phyloP scores from a whole-genome alignment of 2,888 invertebrate species.

The Cotesia congregata region DNA sequence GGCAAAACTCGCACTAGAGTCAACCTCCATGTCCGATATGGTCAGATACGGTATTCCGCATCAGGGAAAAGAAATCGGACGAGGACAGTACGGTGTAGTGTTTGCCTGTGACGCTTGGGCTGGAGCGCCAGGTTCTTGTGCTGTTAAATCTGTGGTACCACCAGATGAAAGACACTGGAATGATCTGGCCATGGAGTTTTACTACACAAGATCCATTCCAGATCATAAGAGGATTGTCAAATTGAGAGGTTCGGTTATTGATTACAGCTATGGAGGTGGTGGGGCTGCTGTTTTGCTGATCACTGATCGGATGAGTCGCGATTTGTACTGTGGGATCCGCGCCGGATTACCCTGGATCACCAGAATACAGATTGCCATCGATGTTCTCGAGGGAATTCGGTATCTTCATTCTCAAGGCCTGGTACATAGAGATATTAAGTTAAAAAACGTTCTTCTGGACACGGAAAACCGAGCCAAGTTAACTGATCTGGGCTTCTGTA shows the following conservation, averaged over 20 bases:
- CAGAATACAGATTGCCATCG: conserved; percentile 81
- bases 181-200: conserved; percentile 92
- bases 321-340: conserved; percentile 83
- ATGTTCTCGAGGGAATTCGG: conserved; percentile 89
- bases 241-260: conserved; percentile 85
- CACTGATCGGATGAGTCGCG: conserved; percentile 81
- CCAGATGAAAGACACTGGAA: conserved; percentile 92
- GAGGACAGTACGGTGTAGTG: conserved; percentile 93
- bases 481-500: conserved; percentile 91
- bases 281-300: conserved; percentile 85
- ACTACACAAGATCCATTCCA: conserved; percentile 88
- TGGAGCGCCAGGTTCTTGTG: conserved; percentile 82
- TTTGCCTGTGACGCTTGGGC: conserved; percentile 83
- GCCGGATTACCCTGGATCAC: conserved; percentile 77
- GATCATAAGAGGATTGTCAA: conserved; percentile 84
- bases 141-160: conserved; percentile 90
- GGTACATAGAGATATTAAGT: conserved; percentile 90
- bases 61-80: conserved; percentile 78
- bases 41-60: conserved; percentile 81
- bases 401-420: conserved; percentile 91
- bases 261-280: conserved; percentile 79
- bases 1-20: conserved; percentile 85
- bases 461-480: conserved; percentile 81
- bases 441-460: conserved; percentile 90
- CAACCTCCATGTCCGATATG: conserved; percentile 85